Base-by-base conservation (phyloP, 2,888 invertebrate genomes). In the Anagyrus pseudococci region DNA sequence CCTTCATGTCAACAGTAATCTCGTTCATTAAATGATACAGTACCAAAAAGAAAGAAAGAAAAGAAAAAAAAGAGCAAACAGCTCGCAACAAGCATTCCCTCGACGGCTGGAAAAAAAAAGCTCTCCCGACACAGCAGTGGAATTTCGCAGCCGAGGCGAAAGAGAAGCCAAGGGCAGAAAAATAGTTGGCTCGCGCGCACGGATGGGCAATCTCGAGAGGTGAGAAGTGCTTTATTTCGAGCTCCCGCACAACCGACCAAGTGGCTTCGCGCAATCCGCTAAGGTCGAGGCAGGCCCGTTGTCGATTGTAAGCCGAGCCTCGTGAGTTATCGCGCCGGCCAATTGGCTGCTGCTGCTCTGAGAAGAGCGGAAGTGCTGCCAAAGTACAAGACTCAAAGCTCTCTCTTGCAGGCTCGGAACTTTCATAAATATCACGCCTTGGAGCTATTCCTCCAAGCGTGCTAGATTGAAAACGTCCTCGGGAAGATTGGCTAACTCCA, bases 241-340 rank as follows among this genome's bases (percentile, higher is more conserved):
- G 25, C 33, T 49, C 49, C 41, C 50, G n/a, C n/a, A n/a, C n/a
- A 29, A 44, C 58, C 17, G 50, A 20, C 25, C n/a, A 41, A 49
- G 48, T 22, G 49, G 37, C 46, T 37, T 22, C 37, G 46, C 13
- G 33, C 50, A 58, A 58, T 50, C 43, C 26, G 22, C 33, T 10
- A 37, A 15, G 33, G 33, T 8, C 29, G 29, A 29, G 29, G 10
- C 29, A 22, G 29, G 17, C 19, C 10, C 23, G 37, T 15, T 7
- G 29, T 19, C 50, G 40, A 49, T 40, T 33, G 29, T 25, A 15
- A 37, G 26, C 29, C 50, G 22, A 8, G 20, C 48, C 49, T 26
- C 10, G 43, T 49, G 40, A 55, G 17, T 59, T 61, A 62, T 62
- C 41, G 52, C 25, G 13, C 19, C 41, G 19, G 19, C 41, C 57